Conservation (phyloP, 2,113 vertebrate species). For the Trochalopteron elliotii region DNA sequence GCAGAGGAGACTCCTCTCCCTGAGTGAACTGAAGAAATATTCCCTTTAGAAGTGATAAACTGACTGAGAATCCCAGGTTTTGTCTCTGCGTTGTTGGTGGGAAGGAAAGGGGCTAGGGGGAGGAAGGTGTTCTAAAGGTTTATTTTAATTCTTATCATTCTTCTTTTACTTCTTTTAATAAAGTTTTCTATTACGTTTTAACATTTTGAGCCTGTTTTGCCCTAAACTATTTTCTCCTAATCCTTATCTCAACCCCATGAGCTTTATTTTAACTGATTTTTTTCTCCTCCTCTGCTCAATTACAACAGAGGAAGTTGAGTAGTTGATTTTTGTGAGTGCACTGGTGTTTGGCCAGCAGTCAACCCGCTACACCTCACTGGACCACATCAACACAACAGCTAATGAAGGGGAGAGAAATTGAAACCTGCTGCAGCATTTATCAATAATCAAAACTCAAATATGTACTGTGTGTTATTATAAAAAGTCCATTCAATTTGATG, state of each 20-base stretch:
- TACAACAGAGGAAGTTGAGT: neutral
- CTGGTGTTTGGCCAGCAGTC: accelerated
- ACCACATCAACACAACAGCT: neutral
- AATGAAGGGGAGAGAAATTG: neutral
- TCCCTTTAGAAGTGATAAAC: neutral
- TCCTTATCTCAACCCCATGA: neutral
- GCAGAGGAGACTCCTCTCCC: neutral
- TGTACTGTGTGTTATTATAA: neutral
- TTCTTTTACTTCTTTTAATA: neutral
- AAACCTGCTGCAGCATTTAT: neutral
- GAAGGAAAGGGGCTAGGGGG: neutral
- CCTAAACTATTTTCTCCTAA: neutral
- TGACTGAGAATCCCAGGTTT: neutral
- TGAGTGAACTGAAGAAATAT: neutral
- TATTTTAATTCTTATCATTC: neutral
- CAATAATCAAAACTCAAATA: neutral
- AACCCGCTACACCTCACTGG: neutral
- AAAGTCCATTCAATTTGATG: neutral
- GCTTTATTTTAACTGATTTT: neutral
- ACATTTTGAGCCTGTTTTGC: neutral
- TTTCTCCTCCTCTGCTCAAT: neutral
- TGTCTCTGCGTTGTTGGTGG: neutral
- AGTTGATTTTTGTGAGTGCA: neutral
- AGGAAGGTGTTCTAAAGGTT: neutral
- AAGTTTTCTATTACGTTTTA: neutral